These are phyloP conservation scores for Microctonus aethiopoides DNA, from an alignment of 2,888 invertebrate species.

Conservation along the genomic window DNA sequence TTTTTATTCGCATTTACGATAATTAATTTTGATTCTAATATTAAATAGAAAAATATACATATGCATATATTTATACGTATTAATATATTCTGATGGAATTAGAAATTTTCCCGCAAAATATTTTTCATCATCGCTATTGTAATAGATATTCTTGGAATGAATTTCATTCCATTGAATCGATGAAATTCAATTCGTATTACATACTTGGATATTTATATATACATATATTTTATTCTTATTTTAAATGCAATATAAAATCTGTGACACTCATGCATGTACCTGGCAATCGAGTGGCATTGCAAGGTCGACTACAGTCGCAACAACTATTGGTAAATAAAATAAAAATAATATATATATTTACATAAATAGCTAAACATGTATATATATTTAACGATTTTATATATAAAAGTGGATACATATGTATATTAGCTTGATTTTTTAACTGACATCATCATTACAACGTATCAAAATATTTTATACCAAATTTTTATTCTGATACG, in stretches of 20 bases:
- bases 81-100: too few species aligned
- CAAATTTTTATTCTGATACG: not conserved
- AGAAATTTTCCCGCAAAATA: not conserved
- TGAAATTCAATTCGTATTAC: not conserved
- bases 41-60: not conserved
- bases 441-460: slow-evolving; percentile 2
- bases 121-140: not conserved
- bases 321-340: not conserved
- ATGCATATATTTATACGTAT: too few species aligned
- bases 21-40: not conserved
- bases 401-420: not conserved
- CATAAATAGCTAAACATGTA: not conserved
- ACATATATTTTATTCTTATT: slow-evolving; percentile 2
- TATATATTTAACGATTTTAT: not conserved
- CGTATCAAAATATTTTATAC: not conserved
- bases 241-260: not conserved
- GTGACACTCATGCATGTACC: not conserved
- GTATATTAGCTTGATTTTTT: not conserved
- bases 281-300: slow-evolving; percentile 37
- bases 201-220: not conserved
- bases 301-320: slow-evolving; percentile 34
- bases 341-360: slow-evolving; percentile 19
- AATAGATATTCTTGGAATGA: not conserved
- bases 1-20: not conserved
- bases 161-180: not conserved